These are phyloP conservation scores for Podarcis siculus DNA, from an alignment of 2,797 vertebrate species.

Conservation along the genomic window DNA sequence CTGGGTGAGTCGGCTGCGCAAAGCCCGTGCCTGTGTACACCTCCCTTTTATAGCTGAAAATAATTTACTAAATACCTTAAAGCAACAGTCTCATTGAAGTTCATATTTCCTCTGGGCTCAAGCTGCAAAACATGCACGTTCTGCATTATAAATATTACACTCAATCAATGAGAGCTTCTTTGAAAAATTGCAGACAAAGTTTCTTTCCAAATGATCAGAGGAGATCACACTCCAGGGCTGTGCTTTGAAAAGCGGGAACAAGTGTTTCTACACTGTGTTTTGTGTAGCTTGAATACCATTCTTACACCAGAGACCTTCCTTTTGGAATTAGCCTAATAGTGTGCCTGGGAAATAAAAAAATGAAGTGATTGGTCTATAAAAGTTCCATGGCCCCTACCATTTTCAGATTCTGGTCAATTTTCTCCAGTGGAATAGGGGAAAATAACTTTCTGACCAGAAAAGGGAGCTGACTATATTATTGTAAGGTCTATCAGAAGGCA, in stretches of 20 bases:
- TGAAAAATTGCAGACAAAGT: slow-evolving; percentile 60
- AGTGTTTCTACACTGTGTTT: slow-evolving; percentile 28
- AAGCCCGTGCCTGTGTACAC: not conserved
- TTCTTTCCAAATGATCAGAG: slow-evolving; percentile 62
- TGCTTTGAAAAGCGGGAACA: slow-evolving; percentile 57
- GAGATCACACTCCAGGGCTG: slow-evolving; percentile 45
- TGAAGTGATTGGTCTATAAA: not conserved
- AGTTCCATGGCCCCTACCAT: not conserved
- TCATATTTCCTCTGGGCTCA: slow-evolving; percentile 37
- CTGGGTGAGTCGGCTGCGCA: not conserved
- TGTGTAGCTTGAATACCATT: slow-evolving; percentile 18
- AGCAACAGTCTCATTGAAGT: not conserved
- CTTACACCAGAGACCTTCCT: not conserved
- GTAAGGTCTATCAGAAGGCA: too few species aligned
- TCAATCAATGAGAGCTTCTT: slow-evolving; percentile 58
- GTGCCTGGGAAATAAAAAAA: not conserved
- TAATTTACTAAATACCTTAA: slow-evolving; percentile 47
- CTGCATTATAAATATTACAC: slow-evolving; percentile 58
- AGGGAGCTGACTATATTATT: too few species aligned
- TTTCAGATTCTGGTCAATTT: not conserved
- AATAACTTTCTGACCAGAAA: not conserved
- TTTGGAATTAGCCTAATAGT: not conserved
- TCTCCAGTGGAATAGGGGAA: not conserved
- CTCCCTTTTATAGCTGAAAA: slow-evolving; percentile 44
- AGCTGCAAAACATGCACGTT: slow-evolving; percentile 56